Base-by-base conservation (phyloP, 2,113 vertebrate species). In the Scolopax mira region DNA sequence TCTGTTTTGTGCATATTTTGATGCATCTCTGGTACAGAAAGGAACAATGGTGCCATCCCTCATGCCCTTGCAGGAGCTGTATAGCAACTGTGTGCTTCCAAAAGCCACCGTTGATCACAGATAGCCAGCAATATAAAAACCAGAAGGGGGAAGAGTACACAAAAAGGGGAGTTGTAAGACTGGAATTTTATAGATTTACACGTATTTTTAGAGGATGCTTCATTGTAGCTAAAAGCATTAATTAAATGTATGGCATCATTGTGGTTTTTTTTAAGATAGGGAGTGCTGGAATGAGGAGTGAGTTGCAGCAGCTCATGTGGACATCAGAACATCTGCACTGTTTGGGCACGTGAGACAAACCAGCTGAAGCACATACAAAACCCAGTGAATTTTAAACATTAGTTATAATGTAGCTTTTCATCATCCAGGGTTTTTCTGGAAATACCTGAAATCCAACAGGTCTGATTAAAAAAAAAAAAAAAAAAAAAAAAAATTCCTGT, bases 351-450 rank as follows among this genome's bases (percentile, higher is more conserved):
- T 52, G 51, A 48, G 48, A 54, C 42, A 49, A 69, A 21, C 35
- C 79, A 61, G 77, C 66, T 24, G 10, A n/a, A 67, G 41, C 70
- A 15, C 2, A 8, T 75, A 18, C 6, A 46, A 58, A 77, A 35
- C 66, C n/a, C 52, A 37, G n/a, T 74, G 55, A 19, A 49, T 66
- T 75, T 62, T 19, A 86, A 66, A 39, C 62, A 11, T 35, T 35
- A 52, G 70, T 55, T 79, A 49, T 42, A 44, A n/a, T 1, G 3
- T 37, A 44, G 27, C 23, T 51, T 39, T 37, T 39, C 83, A 82
- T 80, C 18, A 21, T 44, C 23, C 85, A 27, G 80, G 54, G 14
- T n/a, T 96, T 96, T 94, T 94, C 46, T 90, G 72, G 49, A 44
- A 87, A 48, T 22, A 15, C 35, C 83, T 46, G 52, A 44, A 83